A percentile compares a stretch with the other conserved stretches of the same genome.
phyloP scores from a whole-genome alignment of 2,113 vertebrate species.

The Mirza zaza region DNA sequence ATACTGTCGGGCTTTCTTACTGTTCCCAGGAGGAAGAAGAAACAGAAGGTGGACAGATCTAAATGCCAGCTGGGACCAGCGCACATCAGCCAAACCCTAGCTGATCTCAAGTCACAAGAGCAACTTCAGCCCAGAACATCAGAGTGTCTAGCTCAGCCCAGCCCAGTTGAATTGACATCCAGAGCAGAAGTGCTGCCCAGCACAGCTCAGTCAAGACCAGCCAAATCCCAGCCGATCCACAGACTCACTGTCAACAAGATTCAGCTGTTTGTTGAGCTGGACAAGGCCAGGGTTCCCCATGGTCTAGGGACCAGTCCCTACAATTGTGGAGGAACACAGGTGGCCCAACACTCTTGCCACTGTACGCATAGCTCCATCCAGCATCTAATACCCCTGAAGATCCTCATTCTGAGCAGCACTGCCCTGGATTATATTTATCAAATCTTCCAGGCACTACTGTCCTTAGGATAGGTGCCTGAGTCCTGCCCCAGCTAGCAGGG shows the following conservation, averaged over 20 bases:
- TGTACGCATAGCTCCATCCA: not conserved
- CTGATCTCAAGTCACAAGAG: not conserved
- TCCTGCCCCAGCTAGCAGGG: too few relatives aligned
- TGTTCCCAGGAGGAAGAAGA: not conserved
- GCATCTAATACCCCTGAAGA: not conserved
- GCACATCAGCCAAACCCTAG: not conserved
- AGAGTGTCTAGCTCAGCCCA: not conserved
- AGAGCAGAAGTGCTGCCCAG: not conserved
- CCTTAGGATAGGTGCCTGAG: not conserved
- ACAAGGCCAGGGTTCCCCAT: not conserved
- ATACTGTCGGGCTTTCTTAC: not conserved
- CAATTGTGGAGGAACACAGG: not conserved
- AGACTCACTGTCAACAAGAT: not conserved
- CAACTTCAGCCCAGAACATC: not conserved
- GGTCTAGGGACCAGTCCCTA: not conserved
- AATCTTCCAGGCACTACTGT: too few relatives aligned
- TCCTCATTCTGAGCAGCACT: not conserved
- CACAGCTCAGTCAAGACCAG: not conserved
- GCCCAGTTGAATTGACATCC: not conserved
- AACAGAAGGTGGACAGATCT: not conserved
- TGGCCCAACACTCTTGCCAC: not conserved
- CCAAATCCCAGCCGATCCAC: not conserved
- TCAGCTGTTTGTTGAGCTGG: not conserved
- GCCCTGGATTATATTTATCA: not conserved
- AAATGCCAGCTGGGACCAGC: not conserved